Conservation (phyloP, 2,888 invertebrate species). For the Heteromurus nitidus region DNA sequence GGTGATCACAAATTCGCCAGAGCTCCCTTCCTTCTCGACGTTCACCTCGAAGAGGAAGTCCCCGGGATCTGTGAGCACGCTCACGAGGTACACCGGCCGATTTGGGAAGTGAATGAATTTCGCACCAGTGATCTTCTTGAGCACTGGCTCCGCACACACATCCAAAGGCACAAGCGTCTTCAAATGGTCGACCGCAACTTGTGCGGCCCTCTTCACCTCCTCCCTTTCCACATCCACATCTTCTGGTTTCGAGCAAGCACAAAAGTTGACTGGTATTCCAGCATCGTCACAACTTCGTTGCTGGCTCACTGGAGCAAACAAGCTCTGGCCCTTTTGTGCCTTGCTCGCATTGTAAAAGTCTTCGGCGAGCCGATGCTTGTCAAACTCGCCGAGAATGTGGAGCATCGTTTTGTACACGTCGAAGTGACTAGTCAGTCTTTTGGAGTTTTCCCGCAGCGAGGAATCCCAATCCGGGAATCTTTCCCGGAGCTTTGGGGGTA, state of each 20-base stretch:
- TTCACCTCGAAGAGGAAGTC: slow-evolving; percentile 69
- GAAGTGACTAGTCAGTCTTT: slow-evolving; percentile 47
- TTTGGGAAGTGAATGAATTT: not conserved
- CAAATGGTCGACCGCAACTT: slow-evolving; percentile 41
- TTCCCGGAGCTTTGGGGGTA: slow-evolving; percentile 15
- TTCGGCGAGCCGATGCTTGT: not conserved
- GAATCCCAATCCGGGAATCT: slow-evolving; percentile 18
- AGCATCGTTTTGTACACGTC: slow-evolving; percentile 59
- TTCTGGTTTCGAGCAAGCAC: slow-evolving; percentile 50
- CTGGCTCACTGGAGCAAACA: slow-evolving; percentile 31
- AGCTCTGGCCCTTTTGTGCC: slow-evolving; percentile 27
- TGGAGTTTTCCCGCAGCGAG: slow-evolving; percentile 4
- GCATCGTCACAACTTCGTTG: slow-evolving; percentile 51
- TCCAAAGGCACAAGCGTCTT: slow-evolving; percentile 9
- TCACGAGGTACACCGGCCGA: slow-evolving; percentile 53
- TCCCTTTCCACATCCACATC: slow-evolving; percentile 1
- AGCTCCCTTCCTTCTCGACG: slow-evolving; percentile 18
- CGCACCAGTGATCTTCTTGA: slow-evolving; percentile 24
- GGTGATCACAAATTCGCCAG: slow-evolving; percentile 24
- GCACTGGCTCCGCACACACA: slow-evolving; percentile 20
- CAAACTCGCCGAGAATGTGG: slow-evolving; percentile 31
- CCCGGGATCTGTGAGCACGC: slow-evolving; percentile 65
- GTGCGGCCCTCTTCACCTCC: slow-evolving; percentile 17
- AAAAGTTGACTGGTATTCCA: slow-evolving; percentile 53
- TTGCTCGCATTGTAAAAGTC: not conserved